Base-by-base conservation (phyloP, 2,113 vertebrate species). In the Neomonachus schauinslandi region DNA sequence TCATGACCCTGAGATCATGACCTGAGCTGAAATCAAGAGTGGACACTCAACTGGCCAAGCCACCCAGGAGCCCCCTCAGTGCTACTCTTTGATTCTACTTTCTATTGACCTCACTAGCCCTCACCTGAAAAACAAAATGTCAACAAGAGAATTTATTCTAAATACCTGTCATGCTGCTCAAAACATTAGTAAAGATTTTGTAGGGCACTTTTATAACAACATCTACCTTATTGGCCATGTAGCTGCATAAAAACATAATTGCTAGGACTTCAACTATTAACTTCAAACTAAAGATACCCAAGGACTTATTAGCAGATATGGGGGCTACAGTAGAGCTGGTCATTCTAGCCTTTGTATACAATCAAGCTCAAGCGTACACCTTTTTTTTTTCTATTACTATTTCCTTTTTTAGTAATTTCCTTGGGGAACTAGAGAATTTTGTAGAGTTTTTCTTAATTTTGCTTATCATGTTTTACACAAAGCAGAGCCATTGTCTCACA, bases 51-150 rank as follows among this genome's bases (percentile, higher is more conserved):
- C 63, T 7, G 63, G 31, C 63, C 5, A 15, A 65, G 63, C 63
- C 63, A 33, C 63, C 63, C 63, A 67, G 31, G 65, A 7, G 6
- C 31, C 31, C 31, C 65, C 31, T 33, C 99, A 99, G 96, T 99
- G 99, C 99, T 99, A 99, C 99, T 99, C 99, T 96, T 98, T 99
- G 98, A 99, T 99, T 98, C 99, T 99, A 92, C 99, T 99, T 98
- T 99, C 99, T 96, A 99, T 99, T 94, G 99, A 99, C 98, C 99
- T 99, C 98, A 99, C 99, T 98, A 99, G 99, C 94, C 99, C 99
- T 87, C 99, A 99, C 0, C 99, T 99, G 98, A 99, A 99, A 98
- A 99, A 99, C 99, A 99, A 99, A 98, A 99, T 99, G 99, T 99
- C 99, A 77, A 99, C 99, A 98, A 99, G 99, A 98, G 99, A 99